These are phyloP conservation scores for Volucella zonaria DNA, from an alignment of 2,888 invertebrate species.

Conservation along the genomic window DNA sequence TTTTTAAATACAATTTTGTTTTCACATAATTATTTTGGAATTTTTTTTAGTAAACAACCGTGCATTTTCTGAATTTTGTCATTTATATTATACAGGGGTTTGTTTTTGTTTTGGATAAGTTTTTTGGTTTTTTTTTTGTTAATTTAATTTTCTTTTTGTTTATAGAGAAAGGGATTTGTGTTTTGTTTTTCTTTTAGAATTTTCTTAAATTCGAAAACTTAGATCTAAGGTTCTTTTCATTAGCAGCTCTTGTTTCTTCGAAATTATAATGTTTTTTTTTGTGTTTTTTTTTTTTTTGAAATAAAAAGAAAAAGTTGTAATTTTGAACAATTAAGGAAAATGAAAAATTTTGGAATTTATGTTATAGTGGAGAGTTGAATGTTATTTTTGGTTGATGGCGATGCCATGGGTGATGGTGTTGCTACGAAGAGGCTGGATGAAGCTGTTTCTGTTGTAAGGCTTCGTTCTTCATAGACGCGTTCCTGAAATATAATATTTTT, in stretches of 20 bases:
- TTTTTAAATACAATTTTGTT: slow-evolving; percentile 58
- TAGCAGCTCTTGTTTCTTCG: slow-evolving; percentile 26
- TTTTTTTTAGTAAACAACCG: slow-evolving; percentile 75
- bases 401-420: slow-evolving; percentile 82
- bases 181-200: slow-evolving; percentile 30
- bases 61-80: slow-evolving; percentile 73
- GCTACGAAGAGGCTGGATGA: slow-evolving; percentile 82
- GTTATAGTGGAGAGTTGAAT: slow-evolving; percentile 81
- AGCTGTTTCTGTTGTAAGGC: slow-evolving; percentile 81
- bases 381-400: slow-evolving; percentile 80
- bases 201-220: slow-evolving; percentile 59
- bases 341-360: slow-evolving; percentile 52
- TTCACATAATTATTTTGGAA: slow-evolving; percentile 51
- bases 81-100: slow-evolving; percentile 68
- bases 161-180: slow-evolving; percentile 52
- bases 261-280: slow-evolving; percentile 39
- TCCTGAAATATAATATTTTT: slow-evolving; percentile 76
- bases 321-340: neutral
- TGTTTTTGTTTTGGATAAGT: slow-evolving; percentile 25
- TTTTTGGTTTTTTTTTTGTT: slow-evolving; percentile 23
- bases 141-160: slow-evolving; percentile 28
- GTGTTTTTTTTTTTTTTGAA: slow-evolving; percentile 1
- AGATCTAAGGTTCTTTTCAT: slow-evolving; percentile 22
- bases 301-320: slow-evolving; percentile 13
- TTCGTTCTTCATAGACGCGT: slow-evolving; percentile 81